A percentile compares a stretch with the other conserved stretches of the same genome.
These are phyloP conservation scores for Sminthurinus aureus DNA, from an alignment of 2,888 invertebrate species.

Conservation along the genomic window DNA sequence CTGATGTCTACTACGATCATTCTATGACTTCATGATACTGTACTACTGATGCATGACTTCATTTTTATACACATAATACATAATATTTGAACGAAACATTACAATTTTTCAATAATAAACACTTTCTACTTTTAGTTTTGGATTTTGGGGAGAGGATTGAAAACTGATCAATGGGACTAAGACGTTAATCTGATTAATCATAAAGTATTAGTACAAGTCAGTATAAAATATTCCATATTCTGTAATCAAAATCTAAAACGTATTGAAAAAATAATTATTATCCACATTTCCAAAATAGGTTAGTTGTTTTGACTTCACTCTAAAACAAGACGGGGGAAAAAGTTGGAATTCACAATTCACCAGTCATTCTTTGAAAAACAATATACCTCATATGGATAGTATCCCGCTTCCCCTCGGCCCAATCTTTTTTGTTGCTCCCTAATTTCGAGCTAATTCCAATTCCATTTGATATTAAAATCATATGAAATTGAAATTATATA, in stretches of 20 bases:
- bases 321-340: conserved; percentile 38
- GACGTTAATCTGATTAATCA: background rate
- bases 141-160: too few species aligned
- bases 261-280: background rate
- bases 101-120: too few species aligned
- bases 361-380: conserved; percentile 46
- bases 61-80: too few species aligned
- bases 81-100: too few species aligned
- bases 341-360: conserved; percentile 57
- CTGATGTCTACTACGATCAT: too few species aligned
- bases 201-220: background rate
- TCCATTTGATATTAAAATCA: conserved; percentile 19
- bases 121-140: too few species aligned
- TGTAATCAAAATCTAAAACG: background rate
- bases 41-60: too few species aligned
- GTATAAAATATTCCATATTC: background rate
- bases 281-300: too few species aligned
- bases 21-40: too few species aligned
- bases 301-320: conserved; percentile 18
- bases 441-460: conserved; percentile 61
- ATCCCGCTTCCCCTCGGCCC: conserved; percentile 56
- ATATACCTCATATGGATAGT: conserved; percentile 57
- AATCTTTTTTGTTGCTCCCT: conserved; percentile 62
- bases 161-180: too few species aligned
- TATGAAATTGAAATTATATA: background rate